Evolutionary conservation across 37 sponge, comb jelly and placozoan species (phyloP).

Genomic region (Cladorhizidae sp.): DNA sequence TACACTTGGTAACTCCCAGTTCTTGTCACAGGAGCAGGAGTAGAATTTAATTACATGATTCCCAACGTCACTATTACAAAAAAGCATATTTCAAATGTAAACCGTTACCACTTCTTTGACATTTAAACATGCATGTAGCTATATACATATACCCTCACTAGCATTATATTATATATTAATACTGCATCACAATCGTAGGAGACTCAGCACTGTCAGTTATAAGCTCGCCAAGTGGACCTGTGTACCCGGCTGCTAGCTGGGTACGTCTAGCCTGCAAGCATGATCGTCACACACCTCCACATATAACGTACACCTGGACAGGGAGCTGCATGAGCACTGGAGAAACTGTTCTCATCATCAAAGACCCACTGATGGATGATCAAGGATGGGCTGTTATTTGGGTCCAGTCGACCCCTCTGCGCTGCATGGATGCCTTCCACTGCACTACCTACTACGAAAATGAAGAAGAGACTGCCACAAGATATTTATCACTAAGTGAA

Average conservation of each 20-base stretch:
- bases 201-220: neutral
- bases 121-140: too few relatives aligned
- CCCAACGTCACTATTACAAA: too few relatives aligned
- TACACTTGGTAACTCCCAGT: too few relatives aligned
- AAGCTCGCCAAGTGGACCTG: conserved; percentile 16
- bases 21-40: too few relatives aligned
- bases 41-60: too few relatives aligned
- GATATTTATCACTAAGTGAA: neutral
- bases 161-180: neutral
- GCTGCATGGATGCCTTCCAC: neutral
- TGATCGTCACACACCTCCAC: neutral
- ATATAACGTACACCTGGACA: neutral
- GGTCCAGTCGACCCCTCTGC: conserved; percentile 3
- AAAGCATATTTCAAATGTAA: too few relatives aligned
- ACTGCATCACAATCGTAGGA: neutral
- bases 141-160: too few relatives aligned
- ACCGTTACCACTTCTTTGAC: too few relatives aligned
- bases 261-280: conserved; percentile 14
- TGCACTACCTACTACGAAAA: neutral
- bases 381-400: conserved; percentile 19
- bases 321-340: conserved; percentile 7
- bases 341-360: neutral
- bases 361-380: conserved; percentile 13
- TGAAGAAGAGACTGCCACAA: neutral
- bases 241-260: conserved; percentile 12